Evolutionary conservation across 23 tunicate species (phyloP).

Genomic region (Diplosoma virens): DNA sequence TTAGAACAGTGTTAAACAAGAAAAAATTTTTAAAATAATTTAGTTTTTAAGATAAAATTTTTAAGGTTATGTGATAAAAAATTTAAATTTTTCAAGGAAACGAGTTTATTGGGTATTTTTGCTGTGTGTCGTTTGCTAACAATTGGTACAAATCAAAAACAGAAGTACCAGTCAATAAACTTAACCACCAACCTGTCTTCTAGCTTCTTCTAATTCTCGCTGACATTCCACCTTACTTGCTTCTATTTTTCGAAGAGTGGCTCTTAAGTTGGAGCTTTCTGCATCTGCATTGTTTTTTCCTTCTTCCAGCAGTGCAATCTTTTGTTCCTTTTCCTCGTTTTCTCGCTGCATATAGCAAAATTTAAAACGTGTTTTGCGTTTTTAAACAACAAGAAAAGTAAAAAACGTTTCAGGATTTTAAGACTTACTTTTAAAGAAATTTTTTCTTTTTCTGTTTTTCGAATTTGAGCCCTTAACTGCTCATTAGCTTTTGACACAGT

Average conservation of each 20-base stretch:
- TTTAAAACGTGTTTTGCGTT: neutral
- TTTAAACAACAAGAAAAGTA: neutral
- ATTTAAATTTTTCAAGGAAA: too few relatives aligned
- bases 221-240: constrained; percentile 88
- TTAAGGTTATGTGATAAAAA: too few relatives aligned
- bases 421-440: constrained; percentile 73
- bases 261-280: constrained; percentile 82
- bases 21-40: too few relatives aligned
- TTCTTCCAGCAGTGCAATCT: constrained; percentile 86
- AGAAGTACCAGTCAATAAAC: neutral
- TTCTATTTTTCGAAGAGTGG: constrained; percentile 92
- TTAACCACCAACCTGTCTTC: constrained; percentile 69
- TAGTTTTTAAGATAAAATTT: too few relatives aligned
- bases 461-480: constrained; percentile 76
- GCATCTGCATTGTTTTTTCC: constrained; percentile 44
- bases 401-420: too few relatives aligned
- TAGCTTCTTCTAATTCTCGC: constrained; percentile 85
- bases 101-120: too few relatives aligned
- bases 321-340: constrained; percentile 93
- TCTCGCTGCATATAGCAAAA: constrained; percentile 39
- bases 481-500: constrained; percentile 84
- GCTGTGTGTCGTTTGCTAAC: too few relatives aligned
- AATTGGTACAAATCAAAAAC: too few relatives aligned
- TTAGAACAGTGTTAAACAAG: too few relatives aligned
- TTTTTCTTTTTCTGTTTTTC: constrained; percentile 89